Evolutionary conservation across 2,113 vertebrate genomes (phyloP).

Genomic region (Etia nguti): DNA sequence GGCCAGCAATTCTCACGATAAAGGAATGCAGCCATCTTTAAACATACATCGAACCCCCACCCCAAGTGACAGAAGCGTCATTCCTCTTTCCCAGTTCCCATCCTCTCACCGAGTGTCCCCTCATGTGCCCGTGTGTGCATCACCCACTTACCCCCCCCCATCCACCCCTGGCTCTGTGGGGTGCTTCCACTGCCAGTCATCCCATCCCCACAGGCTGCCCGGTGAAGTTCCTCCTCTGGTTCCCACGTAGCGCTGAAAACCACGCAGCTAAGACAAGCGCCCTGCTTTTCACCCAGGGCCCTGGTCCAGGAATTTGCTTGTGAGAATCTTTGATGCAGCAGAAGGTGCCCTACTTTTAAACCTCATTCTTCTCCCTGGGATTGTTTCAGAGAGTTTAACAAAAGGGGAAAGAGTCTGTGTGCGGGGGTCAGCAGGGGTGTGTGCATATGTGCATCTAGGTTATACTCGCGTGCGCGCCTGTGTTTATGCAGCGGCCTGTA

Average conservation of each 20-base stretch:
- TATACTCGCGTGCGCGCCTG: neutral
- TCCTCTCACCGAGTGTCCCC: slow-evolving; percentile 2
- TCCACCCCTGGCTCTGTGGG: neutral
- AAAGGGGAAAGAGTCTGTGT: slow-evolving; percentile 55
- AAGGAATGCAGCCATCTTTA: slow-evolving; percentile 64
- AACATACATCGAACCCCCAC: slow-evolving; percentile 49
- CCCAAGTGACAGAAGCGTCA: neutral
- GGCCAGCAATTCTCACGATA: slow-evolving; percentile 55
- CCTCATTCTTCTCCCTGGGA: slow-evolving; percentile 64
- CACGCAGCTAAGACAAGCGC: slow-evolving; percentile 25
- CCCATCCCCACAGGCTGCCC: neutral
- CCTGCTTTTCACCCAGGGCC: slow-evolving; percentile 46
- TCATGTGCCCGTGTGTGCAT: neutral
- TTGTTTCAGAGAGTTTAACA: slow-evolving; percentile 61
- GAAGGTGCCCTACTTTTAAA: slow-evolving; percentile 77
- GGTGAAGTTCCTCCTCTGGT: slow-evolving; percentile 28
- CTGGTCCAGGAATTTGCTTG: slow-evolving; percentile 65
- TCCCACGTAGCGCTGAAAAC: slow-evolving; percentile 47
- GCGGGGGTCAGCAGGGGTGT: slow-evolving; percentile 58
- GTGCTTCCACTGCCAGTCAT: neutral
- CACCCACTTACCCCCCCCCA: neutral
- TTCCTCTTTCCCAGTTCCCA: neutral
- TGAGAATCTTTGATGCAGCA: slow-evolving; percentile 61
- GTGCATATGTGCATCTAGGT: slow-evolving; percentile 55
- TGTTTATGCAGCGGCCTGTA: slow-evolving; percentile 14